Conservation (phyloP, 2,113 vertebrate species). For the Engraulis encrasicolus region DNA sequence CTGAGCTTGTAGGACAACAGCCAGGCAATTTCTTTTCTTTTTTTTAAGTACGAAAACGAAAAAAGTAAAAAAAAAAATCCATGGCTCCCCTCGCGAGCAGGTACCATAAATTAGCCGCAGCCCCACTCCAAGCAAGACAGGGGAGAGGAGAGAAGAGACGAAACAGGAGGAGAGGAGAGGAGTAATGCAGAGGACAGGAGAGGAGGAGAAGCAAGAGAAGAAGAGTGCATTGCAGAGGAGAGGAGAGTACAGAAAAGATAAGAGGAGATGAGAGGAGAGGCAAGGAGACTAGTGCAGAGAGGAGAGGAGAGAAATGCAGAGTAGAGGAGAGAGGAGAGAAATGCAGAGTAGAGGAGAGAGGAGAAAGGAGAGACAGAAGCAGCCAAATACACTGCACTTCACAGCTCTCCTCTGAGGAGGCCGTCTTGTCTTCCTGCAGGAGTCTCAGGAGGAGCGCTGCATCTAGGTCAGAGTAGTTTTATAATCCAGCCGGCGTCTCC, state of each 20-base stretch:
- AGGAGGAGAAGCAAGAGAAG: too few species aligned
- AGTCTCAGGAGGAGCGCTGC: constrained; percentile 66
- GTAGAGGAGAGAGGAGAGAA: too few species aligned
- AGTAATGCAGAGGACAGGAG: too few species aligned
- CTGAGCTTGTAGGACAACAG: constrained; percentile 49
- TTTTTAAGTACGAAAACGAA: background rate
- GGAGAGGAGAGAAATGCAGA: background rate
- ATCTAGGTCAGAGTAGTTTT: constrained; percentile 72
- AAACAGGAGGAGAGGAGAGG: too few species aligned
- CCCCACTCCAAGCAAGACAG: background rate
- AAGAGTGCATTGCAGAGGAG: too few species aligned
- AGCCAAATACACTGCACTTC: background rate
- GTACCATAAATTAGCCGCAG: constrained; percentile 16
- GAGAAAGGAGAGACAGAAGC: background rate
- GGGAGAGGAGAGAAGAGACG: background rate
- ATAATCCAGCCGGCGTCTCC: constrained; percentile 57
- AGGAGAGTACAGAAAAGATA: background rate
- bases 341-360: too few species aligned
- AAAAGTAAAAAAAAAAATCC: background rate
- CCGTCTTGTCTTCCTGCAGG: constrained; percentile 46
- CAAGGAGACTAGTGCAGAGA: too few species aligned
- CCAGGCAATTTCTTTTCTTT: constrained; percentile 15
- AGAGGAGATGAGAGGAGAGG: too few species aligned
- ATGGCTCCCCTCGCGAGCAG: background rate
- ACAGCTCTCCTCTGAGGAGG: constrained; percentile 38